Conservation (phyloP, 1,140 invertebrate species). For the Grapholita molesta region DNA sequence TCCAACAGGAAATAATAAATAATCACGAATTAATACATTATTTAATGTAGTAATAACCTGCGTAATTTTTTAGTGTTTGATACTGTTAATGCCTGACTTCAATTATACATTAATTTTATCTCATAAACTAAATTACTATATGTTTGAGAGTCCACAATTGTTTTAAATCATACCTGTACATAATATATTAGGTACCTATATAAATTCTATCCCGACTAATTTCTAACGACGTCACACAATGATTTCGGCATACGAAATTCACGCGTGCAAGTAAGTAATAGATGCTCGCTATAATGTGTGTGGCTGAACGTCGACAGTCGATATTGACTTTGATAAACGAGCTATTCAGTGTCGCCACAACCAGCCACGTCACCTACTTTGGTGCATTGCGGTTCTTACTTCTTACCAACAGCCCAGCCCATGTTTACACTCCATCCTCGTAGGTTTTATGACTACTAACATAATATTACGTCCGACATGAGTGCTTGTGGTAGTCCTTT, state of each 20-base stretch:
- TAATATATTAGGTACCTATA: not conserved
- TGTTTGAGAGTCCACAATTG: no score
- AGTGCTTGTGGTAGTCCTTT: slow-evolving; percentile 58
- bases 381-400: slow-evolving; percentile 70
- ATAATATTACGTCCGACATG: slow-evolving; percentile 51
- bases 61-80: no score
- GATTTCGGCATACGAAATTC: slow-evolving; percentile 32
- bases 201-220: not conserved
- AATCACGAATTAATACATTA: no score
- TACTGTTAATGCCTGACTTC: no score
- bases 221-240: not conserved
- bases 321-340: slow-evolving; percentile 76
- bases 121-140: no score
- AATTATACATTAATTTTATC: no score
- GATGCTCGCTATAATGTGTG: slow-evolving; percentile 53
- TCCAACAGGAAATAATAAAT: no score
- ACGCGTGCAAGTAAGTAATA: slow-evolving; percentile 57
- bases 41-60: no score
- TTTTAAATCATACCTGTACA: no score
- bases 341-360: slow-evolving; percentile 62
- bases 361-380: slow-evolving; percentile 69
- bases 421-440: slow-evolving; percentile 64
- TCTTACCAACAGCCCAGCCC: slow-evolving; percentile 48
- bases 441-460: slow-evolving; percentile 69
- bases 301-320: slow-evolving; percentile 50